Evolutionary conservation across 1,140 invertebrate species (phyloP).

Genomic region (Armadillidium nasatum): DNA sequence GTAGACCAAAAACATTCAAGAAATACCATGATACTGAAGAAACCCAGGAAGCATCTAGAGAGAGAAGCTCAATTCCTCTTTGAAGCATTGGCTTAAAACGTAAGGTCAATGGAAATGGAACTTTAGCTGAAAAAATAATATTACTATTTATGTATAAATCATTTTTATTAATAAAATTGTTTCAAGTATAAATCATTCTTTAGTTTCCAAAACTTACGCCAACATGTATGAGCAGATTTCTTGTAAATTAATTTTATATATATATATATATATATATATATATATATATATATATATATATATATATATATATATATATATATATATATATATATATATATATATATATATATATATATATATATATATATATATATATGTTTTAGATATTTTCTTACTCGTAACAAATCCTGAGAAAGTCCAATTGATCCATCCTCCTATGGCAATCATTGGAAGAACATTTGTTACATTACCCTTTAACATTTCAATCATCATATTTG

Average conservation of each 20-base stretch:
- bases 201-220: too few species aligned
- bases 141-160: too few species aligned
- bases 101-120: conserved; percentile 95
- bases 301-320: too few species aligned
- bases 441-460: conserved; percentile 96
- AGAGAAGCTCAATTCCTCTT: conserved; percentile 89
- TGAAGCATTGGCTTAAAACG: conserved; percentile 99
- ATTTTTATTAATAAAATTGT: too few species aligned
- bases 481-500: conserved; percentile 98
- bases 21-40: conserved; percentile 99
- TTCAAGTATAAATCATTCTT: too few species aligned
- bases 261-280: too few species aligned
- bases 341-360: not conserved
- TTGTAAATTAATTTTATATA: too few species aligned
- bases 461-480: conserved; percentile 98
- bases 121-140: conserved; percentile 66
- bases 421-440: conserved; percentile 99
- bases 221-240: too few species aligned
- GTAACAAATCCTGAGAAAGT: conserved; percentile 99
- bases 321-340: not conserved
- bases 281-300: too few species aligned
- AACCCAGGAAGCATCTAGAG: conserved; percentile 97
- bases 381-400: conserved; percentile 58
- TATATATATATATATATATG: not conserved
- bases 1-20: conserved; percentile 95